Base-by-base conservation (phyloP, 2,797 vertebrate genomes). In the Hylomyscus alleni region DNA sequence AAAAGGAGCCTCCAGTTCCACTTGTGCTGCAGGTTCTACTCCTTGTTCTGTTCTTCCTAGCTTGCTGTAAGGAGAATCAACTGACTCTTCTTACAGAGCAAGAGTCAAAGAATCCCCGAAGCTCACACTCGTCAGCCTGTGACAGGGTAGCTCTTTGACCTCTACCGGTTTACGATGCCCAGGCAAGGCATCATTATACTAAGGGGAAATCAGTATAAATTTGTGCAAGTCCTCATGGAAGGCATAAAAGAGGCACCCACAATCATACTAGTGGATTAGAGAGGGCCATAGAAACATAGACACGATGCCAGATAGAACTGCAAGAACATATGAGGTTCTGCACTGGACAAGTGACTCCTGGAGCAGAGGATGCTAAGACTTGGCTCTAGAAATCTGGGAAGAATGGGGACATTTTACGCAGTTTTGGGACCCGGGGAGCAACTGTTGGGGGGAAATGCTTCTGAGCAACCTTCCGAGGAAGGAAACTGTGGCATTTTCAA, bases 401-500 rank as follows among this genome's bases (percentile, higher is more conserved):
- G 15, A 93, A 91, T 13, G 77, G 31, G 26, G 65, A 83, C 26
- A 29, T 93, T 96, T 83, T 90, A 15, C 26, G 92, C n/a, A 69
- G 29, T 69, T 80, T 93, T 81, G 9, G 76, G 34, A 10, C 29
- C 65, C 69, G 0, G 29, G 76, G 94, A 86, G 20, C 13, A 78
- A 58, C 54, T 73, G 14, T 8, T 69, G 40, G 89, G 78, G 56
- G 0, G 80, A 94, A n/a, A 2, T n/a, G 34, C 85, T 80, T 78
- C 90, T 86, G 40, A 89, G 85, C 10, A 83, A 26, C 78, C 73
- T 77, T 31, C 37, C 37, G 34, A 11, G 73, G 88, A 90, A 89
- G 1, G 34, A 96, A 94, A 89, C 4, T 1, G 69, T 54, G 52
- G 29, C 60, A n/a, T 96, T 96, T 95, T 94, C 69, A 91, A 52